Conservation (phyloP, 2,888 invertebrate genomes). For the Rhingia campestris region DNA sequence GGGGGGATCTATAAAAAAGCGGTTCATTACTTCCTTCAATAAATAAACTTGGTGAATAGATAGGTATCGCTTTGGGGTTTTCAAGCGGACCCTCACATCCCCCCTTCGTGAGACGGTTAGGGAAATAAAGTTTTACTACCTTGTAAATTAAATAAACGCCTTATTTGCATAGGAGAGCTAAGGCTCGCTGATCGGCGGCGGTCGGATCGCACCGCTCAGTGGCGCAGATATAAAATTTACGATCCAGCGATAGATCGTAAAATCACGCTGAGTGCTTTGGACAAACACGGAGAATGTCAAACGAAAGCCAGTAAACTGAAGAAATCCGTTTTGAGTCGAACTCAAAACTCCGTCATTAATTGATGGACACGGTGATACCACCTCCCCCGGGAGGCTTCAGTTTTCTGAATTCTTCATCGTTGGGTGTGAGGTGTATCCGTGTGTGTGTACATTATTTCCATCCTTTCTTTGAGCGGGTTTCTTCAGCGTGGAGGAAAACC, state of each 20-base stretch:
- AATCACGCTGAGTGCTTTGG: constrained; percentile 68
- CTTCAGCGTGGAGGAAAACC: constrained; percentile 74
- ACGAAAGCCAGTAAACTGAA: not conserved
- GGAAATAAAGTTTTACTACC: constrained; percentile 50
- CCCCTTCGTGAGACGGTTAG: not conserved
- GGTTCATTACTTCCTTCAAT: constrained; percentile 70
- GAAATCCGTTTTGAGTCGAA: not conserved
- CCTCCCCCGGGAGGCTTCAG: constrained; percentile 8
- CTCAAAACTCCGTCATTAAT: constrained; percentile 6
- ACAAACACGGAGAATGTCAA: constrained; percentile 57
- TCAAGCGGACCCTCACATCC: not conserved
- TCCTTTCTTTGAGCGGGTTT: not conserved
- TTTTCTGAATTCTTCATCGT: not conserved
- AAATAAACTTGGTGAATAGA: constrained; percentile 53
- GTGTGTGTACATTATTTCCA: constrained; percentile 11
- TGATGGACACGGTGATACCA: constrained; percentile 2
- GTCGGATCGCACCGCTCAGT: constrained; percentile 50
- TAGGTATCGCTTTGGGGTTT: constrained; percentile 19
- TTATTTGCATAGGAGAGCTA: constrained; percentile 67
- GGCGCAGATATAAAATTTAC: constrained; percentile 64
- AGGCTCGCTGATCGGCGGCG: not conserved
- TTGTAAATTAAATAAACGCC: constrained; percentile 73
- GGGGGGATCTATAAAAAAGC: constrained; percentile 52
- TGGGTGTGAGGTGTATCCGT: not conserved
- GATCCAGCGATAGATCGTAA: constrained; percentile 67